Evolutionary conservation across 2,888 invertebrate genomes (phyloP), one percentile per base, ranked within the genome.

Genomic region (Hecatera dysodea): DNA sequence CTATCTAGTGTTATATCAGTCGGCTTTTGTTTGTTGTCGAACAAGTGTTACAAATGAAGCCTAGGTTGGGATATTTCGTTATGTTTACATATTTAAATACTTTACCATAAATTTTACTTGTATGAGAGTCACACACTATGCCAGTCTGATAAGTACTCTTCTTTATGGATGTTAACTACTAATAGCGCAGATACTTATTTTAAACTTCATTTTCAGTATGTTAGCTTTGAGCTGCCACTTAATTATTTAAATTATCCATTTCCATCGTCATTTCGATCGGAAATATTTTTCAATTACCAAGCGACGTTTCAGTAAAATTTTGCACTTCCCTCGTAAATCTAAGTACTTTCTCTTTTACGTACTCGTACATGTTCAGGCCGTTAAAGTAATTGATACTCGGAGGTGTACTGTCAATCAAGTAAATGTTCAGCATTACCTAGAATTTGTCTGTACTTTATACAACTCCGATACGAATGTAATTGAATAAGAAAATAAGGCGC

Each of bases 351-450:
- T 86, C 86, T 77, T 78, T 72, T 71, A 74, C 76, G 67, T 65
- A 78, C 69, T 73, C 75, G 75, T 77, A 80, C 82, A 86, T 77
- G 83, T 81, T 65, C 75, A 71, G 81, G 71, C 86, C 74, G 88
- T 86, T 86, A 82, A 73, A 76, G 81, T 86, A 88, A 88, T 89
- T 86, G 88, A 87, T 87, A 83, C 84, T 81, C 33, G 56, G 76
- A 83, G 83, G 78, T 84, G 78, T 79, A 76, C 75, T 88, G 88
- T 89, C 90, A 89, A 86, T 90, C 88, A 86, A 86, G 82, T 72
- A 84, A 83, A 87, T 82, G 83, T 81, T 81, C 74, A 83, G 68
- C 61, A 72, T 81, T 80, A 76, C 74, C 42, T 76, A 76, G 75
- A 84, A 78, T 84, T 83, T 65, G 82, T 82, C 73, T 71, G 50